Base-by-base conservation (phyloP, 2,113 vertebrate genomes). In the Melanerpes aurifrons region DNA sequence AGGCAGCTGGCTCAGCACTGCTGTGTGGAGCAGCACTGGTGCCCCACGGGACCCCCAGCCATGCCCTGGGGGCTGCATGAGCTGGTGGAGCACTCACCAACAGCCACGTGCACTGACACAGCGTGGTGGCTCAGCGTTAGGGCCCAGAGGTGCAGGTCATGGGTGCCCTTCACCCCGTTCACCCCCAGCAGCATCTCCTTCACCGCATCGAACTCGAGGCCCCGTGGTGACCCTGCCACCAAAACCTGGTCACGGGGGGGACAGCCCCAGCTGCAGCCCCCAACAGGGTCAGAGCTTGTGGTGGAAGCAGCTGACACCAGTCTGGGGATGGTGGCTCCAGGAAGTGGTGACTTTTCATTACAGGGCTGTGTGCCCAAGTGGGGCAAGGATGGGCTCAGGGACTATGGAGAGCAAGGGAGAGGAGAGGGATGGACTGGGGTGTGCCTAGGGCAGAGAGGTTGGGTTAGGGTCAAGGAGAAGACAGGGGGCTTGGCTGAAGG, bases 71-170 rank as follows among this genome's bases (percentile, higher is more conserved):
- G 4, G 15, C 43, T 25, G 47, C 20, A 22, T 10, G 19, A 48
- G 43, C 29, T 16, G 47, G 45, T n/a, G 7, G 7, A 17, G 81
- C 45, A 81, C 98, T 98, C 92, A 99, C 98, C 98, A 0, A 99
- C 96, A 2, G 98, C 98, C 95, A 99, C 92, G 29, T 99, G 99
- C 32, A 98, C 99, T 0, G 99, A 98, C 58, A 98, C 94, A 32
- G 98, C 95, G 0, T 97, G 93, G 95, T 99, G 99, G 11, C 98
- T 98, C 82, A 97, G 95, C 0, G 99, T 99, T 94, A 99, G 97
- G 7, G 98, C 98, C 99, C 99, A 99, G 9, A 99, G 97, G n/a
- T 98, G 99, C 86, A 99, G 98, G 48, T 98, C 96, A 8, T 99
- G 99, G 75, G 97, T 89, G 0, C 98, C 98, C 87, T 96, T 98